Evolutionary conservation across 2,113 vertebrate genomes (phyloP), one percentile per base, ranked within the genome.

Genomic region (Perognathus longimembris): DNA sequence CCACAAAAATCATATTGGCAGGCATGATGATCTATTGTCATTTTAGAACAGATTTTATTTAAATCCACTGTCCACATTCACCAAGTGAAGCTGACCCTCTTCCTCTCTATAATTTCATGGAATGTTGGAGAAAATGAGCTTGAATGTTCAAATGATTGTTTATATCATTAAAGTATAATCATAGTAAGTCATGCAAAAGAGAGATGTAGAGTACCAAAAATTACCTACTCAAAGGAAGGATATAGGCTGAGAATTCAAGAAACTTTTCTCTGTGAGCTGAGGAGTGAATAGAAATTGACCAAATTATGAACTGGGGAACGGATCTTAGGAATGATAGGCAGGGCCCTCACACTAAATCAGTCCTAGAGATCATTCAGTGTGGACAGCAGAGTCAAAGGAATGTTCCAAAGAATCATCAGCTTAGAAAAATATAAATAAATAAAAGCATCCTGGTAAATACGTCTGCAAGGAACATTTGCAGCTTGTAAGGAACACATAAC

Each of bases 351-450:
- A 73, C 42, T 82, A 30, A 81, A 21, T 85, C 36, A 57, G n/a
- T 77, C 34, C 30, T 66, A 30, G 7, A 40, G 17, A 80, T 89
- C 67, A 54, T 83, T 93, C 82, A 76, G 7, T 40, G 80, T 94
- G 70, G 14, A 92, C n/a, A 66, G 67, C 15, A 79, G 75, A 76
- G 67, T 36, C 74, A 14, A 66, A 61, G 94, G 84, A 93, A 96
- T 95, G 40, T 89, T 91, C 90, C 57, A 94, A 85, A 91, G 66
- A 34, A 90, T 78, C 74, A 66, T 40, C 71, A 61, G 54, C 10
- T 54, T 76, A 88, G 50, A 88, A 91, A n/a, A 93, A 93, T 67
- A 71, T 79, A 95, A 95, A 88, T 90, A 91, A 89, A 95, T 85
- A 75, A 77, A 90, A 75, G 34, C 75, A 93, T 96, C 54, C 90